Conservation (phyloP, 1,140 invertebrate species). For the Cherax destructor region DNA sequence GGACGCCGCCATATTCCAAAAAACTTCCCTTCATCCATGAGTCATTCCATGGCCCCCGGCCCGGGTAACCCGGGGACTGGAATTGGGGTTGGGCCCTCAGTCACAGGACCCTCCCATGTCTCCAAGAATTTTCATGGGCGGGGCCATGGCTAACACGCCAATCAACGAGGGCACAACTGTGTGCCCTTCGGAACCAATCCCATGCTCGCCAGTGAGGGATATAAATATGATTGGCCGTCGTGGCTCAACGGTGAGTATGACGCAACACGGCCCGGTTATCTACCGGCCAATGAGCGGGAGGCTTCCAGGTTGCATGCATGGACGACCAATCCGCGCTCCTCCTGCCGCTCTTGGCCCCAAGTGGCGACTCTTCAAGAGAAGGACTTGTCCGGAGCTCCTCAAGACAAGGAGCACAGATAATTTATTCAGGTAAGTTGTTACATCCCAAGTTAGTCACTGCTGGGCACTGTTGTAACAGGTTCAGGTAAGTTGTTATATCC, state of each 20-base stretch:
- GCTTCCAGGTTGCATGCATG: conserved; percentile 16
- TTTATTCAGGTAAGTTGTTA: conserved; percentile 58
- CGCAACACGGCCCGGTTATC: conserved; percentile 10
- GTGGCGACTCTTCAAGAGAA: conserved; percentile 64
- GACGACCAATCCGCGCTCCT: conserved; percentile 16
- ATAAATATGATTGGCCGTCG: conserved; percentile 32
- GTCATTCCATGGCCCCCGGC: conserved; percentile 43
- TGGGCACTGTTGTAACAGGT: no score
- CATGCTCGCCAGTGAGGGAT: conserved; percentile 46
- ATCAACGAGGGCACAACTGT: conserved; percentile 26
- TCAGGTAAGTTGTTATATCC: no score
- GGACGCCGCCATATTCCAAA: no score
- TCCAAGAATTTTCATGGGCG: background rate
- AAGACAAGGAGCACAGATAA: conserved; percentile 66
- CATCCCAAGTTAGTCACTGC: no score
- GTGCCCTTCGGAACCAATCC: conserved; percentile 21
- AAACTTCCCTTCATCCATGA: background rate
- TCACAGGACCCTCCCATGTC: conserved; percentile 18
- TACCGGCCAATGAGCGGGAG: conserved; percentile 23
- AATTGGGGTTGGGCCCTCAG: conserved; percentile 24
- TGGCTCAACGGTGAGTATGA: conserved; percentile 22
- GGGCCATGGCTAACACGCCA: conserved; percentile 50
- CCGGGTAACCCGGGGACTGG: conserved; percentile 63
- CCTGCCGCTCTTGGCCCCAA: conserved; percentile 53
- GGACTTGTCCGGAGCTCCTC: conserved; percentile 65